These are phyloP conservation scores for Lophotis ruficrista DNA, from an alignment of 2,113 vertebrate genomes.

Conservation along the genomic window DNA sequence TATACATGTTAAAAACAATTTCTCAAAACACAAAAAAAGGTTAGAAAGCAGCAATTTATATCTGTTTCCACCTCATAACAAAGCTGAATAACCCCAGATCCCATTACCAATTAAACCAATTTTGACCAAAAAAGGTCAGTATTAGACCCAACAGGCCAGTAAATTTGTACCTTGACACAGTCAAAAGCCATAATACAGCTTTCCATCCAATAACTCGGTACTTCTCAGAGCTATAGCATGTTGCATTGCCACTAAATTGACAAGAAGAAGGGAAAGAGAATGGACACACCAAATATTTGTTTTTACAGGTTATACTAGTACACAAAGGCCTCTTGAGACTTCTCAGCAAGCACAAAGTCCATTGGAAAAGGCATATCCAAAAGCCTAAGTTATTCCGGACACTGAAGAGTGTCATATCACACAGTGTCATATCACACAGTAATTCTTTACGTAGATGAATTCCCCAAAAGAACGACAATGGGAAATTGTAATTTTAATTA, in stretches of 20 bases:
- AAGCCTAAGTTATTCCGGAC: constrained; percentile 26
- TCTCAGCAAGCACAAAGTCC: constrained; percentile 18
- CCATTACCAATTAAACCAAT: neutral
- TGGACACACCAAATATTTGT: neutral
- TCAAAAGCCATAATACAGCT: constrained; percentile 53
- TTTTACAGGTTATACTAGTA: constrained; percentile 23
- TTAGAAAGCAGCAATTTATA: constrained; percentile 55
- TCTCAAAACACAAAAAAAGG: constrained; percentile 60
- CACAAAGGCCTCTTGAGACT: constrained; percentile 42
- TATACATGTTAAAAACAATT: constrained; percentile 68
- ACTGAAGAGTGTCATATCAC: constrained; percentile 39
- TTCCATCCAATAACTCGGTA: neutral
- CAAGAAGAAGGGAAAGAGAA: constrained; percentile 10
- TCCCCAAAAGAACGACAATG: constrained; percentile 16
- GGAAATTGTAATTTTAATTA: constrained; percentile 6
- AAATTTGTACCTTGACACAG: constrained; percentile 42
- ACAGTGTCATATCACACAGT: constrained; percentile 41
- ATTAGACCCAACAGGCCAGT: constrained; percentile 16
- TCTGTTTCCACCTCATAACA: constrained; percentile 39
- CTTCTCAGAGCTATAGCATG: constrained; percentile 13
- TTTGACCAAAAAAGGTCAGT: constrained; percentile 50
- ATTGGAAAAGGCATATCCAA: constrained; percentile 9
- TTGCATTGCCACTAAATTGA: constrained; percentile 27
- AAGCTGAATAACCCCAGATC: constrained; percentile 33
- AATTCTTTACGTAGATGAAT: constrained; percentile 38